Evolutionary conservation across 2,888 invertebrate species (phyloP).

Genomic region (Eubasilissa splendida): DNA sequence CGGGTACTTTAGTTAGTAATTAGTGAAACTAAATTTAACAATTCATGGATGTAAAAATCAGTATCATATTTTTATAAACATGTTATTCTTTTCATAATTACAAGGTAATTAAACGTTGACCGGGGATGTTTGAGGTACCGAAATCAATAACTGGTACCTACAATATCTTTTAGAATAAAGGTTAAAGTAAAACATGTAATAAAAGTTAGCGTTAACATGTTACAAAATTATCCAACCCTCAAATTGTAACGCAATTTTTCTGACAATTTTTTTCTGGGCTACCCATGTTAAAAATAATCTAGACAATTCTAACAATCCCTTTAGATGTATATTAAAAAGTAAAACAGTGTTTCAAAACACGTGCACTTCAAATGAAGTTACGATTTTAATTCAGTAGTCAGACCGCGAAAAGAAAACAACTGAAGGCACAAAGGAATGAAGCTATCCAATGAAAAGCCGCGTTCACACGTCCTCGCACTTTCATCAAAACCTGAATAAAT

Average conservation of each 20-base stretch:
- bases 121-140: too few relatives aligned
- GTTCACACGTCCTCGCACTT: constrained; percentile 10
- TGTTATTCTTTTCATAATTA: too few relatives aligned
- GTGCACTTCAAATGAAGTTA: constrained; percentile 7
- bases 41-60: too few relatives aligned
- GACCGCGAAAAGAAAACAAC: neutral
- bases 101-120: too few relatives aligned
- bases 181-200: neutral
- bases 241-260: too few relatives aligned
- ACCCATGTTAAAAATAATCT: neutral
- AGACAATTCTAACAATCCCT: neutral
- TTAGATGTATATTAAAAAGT: neutral
- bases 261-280: too few relatives aligned
- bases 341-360: constrained; percentile 2
- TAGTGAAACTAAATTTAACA: too few relatives aligned
- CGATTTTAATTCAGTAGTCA: constrained; percentile 12
- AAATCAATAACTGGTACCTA: too few relatives aligned
- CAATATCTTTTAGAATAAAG: too few relatives aligned
- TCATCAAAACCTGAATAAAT: constrained; percentile 8
- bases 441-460: neutral
- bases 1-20: too few relatives aligned
- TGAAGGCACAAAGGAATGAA: neutral
- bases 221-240: too few relatives aligned
- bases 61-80: too few relatives aligned
- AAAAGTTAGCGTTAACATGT: neutral